These are phyloP conservation scores for Stenodema calcarata DNA, from an alignment of 2,888 invertebrate species.

Conservation along the genomic window DNA sequence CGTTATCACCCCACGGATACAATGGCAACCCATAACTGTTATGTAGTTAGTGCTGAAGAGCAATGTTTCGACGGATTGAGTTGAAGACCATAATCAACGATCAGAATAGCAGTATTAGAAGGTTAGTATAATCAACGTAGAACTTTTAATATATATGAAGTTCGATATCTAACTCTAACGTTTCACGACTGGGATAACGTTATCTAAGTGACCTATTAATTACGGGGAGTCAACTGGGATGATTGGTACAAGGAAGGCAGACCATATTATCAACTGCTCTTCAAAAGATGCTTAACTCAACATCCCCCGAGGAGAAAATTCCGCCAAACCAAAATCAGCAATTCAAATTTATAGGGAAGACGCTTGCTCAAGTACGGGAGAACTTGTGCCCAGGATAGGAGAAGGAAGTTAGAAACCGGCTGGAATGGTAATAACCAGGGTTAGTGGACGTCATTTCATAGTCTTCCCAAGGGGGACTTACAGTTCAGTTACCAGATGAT, in stretches of 20 bases:
- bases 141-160: too few relatives aligned
- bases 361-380: neutral
- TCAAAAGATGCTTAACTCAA: neutral
- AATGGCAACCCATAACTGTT: too few relatives aligned
- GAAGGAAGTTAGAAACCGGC: slow-evolving; percentile 12
- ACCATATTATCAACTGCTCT: neutral
- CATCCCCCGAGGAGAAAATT: neutral
- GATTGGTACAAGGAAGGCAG: neutral
- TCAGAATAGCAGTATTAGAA: too few relatives aligned
- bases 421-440: slow-evolving; percentile 36
- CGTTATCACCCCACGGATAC: too few relatives aligned
- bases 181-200: too few relatives aligned
- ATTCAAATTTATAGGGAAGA: slow-evolving; percentile 4
- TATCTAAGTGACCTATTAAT: too few relatives aligned
- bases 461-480: slow-evolving; percentile 36
- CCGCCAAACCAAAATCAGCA: slow-evolving; percentile 7
- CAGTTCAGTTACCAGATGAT: slow-evolving; percentile 42
- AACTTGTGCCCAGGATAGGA: slow-evolving; percentile 1
- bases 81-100: too few relatives aligned
- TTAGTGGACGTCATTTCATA: slow-evolving; percentile 44
- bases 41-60: too few relatives aligned
- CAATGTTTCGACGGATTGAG: too few relatives aligned
- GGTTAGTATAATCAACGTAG: too few relatives aligned
- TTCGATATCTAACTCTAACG: too few relatives aligned
- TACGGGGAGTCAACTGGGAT: neutral